Percentiles rank a stretch among this genome's conserved stretches.
phyloP scores from a whole-genome alignment of 2,113 vertebrate species.

The Campylomormyrus tamandua region DNA sequence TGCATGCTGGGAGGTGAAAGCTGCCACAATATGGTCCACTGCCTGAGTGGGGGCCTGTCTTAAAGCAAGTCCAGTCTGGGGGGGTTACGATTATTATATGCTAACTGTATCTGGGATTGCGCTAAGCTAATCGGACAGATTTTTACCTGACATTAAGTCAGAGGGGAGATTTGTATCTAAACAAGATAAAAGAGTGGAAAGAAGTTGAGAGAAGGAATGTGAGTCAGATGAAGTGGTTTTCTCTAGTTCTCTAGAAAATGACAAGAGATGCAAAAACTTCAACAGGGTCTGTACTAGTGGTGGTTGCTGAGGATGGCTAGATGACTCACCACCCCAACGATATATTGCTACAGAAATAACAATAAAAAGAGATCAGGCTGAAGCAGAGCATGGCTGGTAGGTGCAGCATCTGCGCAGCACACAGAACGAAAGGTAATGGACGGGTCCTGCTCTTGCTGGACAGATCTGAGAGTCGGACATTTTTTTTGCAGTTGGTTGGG shows the following conservation, averaged over 20 bases:
- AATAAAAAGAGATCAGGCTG: not conserved
- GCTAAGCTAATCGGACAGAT: not conserved
- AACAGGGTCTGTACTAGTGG: not conserved
- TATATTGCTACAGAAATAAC: not conserved
- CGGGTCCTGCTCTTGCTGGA: not conserved
- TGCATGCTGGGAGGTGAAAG: not conserved
- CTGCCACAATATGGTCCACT: not conserved
- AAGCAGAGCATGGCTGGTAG: not conserved
- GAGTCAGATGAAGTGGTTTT: slow-evolving; percentile 20
- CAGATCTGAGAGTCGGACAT: not conserved
- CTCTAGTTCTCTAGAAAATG: not conserved
- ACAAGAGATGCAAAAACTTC: not conserved
- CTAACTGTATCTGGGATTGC: not conserved
- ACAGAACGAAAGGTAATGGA: too few relatives aligned
- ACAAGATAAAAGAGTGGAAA: not conserved
- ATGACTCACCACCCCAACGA: not conserved
- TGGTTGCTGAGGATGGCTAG: not conserved
- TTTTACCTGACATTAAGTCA: not conserved
- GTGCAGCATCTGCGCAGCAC: not conserved
- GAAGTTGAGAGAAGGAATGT: slow-evolving; percentile 2
- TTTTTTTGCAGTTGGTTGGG: not conserved
- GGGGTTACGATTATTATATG: not conserved
- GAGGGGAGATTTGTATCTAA: not conserved
- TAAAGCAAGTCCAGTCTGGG: not conserved
- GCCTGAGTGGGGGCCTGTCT: not conserved